Percentiles rank a stretch among this genome's conserved stretches.
These are phyloP conservation scores for Pseudomyrmex pallidus DNA, from an alignment of 1,140 invertebrate genomes.

Conservation along the genomic window DNA sequence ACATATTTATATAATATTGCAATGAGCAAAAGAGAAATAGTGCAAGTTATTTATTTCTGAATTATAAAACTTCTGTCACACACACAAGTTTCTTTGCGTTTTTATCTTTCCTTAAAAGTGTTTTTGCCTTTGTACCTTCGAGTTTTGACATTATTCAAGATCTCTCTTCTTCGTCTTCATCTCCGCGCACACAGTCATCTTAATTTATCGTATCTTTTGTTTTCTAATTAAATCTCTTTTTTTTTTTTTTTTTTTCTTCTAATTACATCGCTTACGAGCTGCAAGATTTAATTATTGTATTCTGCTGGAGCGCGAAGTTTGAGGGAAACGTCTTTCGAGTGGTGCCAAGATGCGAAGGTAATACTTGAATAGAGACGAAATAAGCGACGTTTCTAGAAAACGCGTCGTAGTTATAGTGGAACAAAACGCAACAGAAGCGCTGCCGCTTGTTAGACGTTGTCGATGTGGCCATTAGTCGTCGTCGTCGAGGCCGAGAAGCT, in stretches of 20 bases:
- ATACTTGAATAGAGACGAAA: constrained; percentile 62
- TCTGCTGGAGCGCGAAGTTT: neutral
- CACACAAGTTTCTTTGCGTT: neutral
- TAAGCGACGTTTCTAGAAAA: constrained; percentile 78
- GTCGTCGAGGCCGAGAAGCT: constrained; percentile 92
- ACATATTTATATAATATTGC: constrained; percentile 12
- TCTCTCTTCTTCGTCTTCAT: neutral
- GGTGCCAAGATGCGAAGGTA: constrained; percentile 53
- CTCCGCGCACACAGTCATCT: neutral
- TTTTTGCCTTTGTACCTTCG: neutral
- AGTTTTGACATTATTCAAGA: neutral
- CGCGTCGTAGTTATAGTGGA: constrained; percentile 71
- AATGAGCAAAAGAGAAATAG: constrained; percentile 7
- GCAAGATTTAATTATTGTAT: neutral
- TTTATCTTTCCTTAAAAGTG: neutral
- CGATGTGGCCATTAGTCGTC: constrained; percentile 87
- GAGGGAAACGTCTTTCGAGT: constrained; percentile 46
- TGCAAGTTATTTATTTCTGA: constrained; percentile 6
- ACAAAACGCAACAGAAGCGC: constrained; percentile 64
- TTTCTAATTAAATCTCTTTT: too few species aligned
- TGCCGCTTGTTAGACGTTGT: constrained; percentile 62
- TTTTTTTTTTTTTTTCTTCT: too few species aligned
- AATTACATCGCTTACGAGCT: neutral
- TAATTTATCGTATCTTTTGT: neutral
- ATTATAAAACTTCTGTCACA: neutral